Conservation (phyloP, 1,140 invertebrate species). For the Chironomus striatipennis region DNA sequence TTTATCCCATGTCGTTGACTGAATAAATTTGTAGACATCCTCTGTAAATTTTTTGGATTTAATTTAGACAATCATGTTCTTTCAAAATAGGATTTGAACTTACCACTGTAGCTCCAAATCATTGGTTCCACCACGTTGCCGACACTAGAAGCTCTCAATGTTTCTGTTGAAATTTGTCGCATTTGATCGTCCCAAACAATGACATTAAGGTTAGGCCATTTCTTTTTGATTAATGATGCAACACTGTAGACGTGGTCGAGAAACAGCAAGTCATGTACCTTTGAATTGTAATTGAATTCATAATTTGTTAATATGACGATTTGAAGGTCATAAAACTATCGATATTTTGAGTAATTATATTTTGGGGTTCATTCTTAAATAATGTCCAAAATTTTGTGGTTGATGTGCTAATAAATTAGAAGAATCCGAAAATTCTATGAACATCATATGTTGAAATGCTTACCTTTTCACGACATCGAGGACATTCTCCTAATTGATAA, state of each 20-base stretch:
- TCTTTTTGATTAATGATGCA: conserved; percentile 51
- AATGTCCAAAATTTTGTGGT: no score
- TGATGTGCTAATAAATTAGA: no score
- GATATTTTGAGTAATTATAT: no score
- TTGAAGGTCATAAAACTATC: no score
- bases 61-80: no score
- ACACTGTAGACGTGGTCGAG: conserved; percentile 59
- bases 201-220: conserved; percentile 55
- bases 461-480: conserved; percentile 56
- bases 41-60: conserved; percentile 38
- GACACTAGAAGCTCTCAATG: conserved; percentile 59
- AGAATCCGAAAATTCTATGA: no score
- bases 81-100: no score
- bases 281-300: no score
- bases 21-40: conserved; percentile 48
- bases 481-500: conserved; percentile 73
- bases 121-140: conserved; percentile 72
- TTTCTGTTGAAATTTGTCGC: conserved; percentile 56
- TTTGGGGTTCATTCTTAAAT: no score
- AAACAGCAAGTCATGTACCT: conserved; percentile 53
- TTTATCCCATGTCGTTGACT: conserved; percentile 58
- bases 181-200: conserved; percentile 97
- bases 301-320: no score
- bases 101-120: conserved; percentile 62
- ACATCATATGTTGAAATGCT: no score